phyloP scores from a whole-genome alignment of 2,113 vertebrate genomes.

The Symphodus melops region DNA sequence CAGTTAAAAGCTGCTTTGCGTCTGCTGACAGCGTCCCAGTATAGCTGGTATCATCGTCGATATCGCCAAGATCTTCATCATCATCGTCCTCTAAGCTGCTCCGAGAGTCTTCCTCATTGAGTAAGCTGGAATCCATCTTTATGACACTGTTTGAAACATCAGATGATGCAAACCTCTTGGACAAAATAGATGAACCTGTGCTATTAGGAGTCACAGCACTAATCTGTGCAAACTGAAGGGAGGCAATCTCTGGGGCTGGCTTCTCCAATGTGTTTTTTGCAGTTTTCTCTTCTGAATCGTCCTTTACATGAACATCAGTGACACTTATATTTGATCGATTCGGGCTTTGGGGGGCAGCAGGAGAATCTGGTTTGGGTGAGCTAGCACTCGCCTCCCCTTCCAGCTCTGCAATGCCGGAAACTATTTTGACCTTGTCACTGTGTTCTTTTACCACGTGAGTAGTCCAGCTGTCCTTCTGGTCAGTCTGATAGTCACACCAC shows the following conservation, averaged over 20 bases:
- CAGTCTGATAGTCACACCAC: slow-evolving; percentile 97
- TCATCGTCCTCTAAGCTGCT: slow-evolving; percentile 96
- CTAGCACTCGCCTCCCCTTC: slow-evolving; percentile 83
- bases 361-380: slow-evolving; percentile 85
- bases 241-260: slow-evolving; percentile 83
- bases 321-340: slow-evolving; percentile 84
- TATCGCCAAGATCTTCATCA: slow-evolving; percentile 92
- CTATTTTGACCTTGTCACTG: slow-evolving; percentile 95
- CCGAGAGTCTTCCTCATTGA: slow-evolving; percentile 88
- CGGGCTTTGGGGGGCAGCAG: slow-evolving; percentile 84
- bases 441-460: slow-evolving; percentile 98
- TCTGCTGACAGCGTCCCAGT: slow-evolving; percentile 88
- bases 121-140: slow-evolving; percentile 88
- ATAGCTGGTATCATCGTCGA: slow-evolving; percentile 92
- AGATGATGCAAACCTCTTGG: slow-evolving; percentile 90
- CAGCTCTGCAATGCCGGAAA: slow-evolving; percentile 87
- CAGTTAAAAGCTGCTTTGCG: slow-evolving; percentile 92
- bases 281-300: slow-evolving; percentile 80
- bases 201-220: slow-evolving; percentile 89
- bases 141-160: slow-evolving; percentile 86
- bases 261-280: slow-evolving; percentile 83
- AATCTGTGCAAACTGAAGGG: slow-evolving; percentile 89
- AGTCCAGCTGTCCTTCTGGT: slow-evolving; percentile 92
- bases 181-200: slow-evolving; percentile 89
- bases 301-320: slow-evolving; percentile 82